Conservation (phyloP, 2,797 vertebrate genomes). For the Enteromius paludinosus region DNA sequence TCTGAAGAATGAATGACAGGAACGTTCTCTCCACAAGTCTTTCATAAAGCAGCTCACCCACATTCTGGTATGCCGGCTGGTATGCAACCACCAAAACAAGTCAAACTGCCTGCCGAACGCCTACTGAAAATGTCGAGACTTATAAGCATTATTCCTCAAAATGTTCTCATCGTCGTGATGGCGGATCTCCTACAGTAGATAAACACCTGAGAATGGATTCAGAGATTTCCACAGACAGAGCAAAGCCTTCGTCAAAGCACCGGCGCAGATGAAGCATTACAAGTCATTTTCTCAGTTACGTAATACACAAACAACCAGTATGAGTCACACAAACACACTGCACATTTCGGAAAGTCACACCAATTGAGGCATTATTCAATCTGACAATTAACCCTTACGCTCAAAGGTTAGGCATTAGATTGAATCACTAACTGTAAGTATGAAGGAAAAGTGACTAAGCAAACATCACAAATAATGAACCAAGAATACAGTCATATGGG, state of each 20-base stretch:
- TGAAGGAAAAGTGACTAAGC: background rate
- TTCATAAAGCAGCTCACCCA: constrained; percentile 17
- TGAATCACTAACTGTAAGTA: background rate
- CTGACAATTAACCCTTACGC: background rate
- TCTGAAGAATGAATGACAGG: constrained; percentile 34
- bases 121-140: background rate
- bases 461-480: background rate
- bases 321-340: background rate
- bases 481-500: background rate
- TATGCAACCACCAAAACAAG: constrained; percentile 46
- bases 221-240: too few species aligned
- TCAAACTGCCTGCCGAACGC: constrained; percentile 16
- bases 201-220: background rate
- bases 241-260: background rate
- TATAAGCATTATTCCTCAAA: constrained; percentile 59
- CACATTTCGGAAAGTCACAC: background rate
- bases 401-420: background rate
- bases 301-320: background rate
- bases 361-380: background rate
- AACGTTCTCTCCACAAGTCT: background rate
- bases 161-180: constrained; percentile 23
- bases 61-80: constrained; percentile 46
- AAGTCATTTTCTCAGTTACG: background rate
- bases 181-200: background rate
- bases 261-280: too few species aligned